These are phyloP conservation scores for Plusia festucae DNA, from an alignment of 2,888 invertebrate species.

Conservation along the genomic window DNA sequence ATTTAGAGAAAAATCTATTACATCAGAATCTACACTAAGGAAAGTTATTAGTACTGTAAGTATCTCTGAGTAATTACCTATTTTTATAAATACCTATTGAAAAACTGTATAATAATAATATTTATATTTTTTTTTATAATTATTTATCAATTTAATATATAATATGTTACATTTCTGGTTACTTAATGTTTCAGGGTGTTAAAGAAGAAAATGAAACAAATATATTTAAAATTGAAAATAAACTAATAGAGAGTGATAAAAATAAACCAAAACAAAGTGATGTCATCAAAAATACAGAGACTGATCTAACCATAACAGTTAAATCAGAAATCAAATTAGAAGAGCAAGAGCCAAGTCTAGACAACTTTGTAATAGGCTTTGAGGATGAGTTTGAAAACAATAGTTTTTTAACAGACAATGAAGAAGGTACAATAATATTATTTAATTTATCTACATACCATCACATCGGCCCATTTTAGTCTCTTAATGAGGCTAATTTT, in stretches of 20 bases:
- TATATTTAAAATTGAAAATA: conserved; percentile 14
- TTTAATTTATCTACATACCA: too few relatives aligned
- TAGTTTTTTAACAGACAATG: conserved; percentile 21
- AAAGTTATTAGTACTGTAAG: conserved; percentile 51
- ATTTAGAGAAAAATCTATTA: conserved; percentile 71
- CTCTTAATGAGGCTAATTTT: too few relatives aligned
- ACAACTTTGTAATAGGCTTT: conserved; percentile 22
- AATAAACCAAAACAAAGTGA: conserved; percentile 1
- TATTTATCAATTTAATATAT: neutral
- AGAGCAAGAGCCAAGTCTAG: conserved; percentile 31
- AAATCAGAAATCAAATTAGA: conserved; percentile 54
- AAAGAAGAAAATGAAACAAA: conserved; percentile 42
- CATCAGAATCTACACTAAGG: conserved; percentile 63
- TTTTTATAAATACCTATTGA: neutral
- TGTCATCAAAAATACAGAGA: conserved; percentile 5
- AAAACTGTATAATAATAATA: too few relatives aligned
- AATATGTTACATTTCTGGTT: conserved; percentile 8
- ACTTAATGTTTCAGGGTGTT: conserved; percentile 40
- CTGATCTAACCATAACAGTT: conserved; percentile 9
- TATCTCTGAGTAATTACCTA: conserved; percentile 7
- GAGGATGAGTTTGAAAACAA: conserved; percentile 26
- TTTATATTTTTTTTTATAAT: too few relatives aligned
- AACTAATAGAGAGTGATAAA: conserved; percentile 3
- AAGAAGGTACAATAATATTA: conserved; percentile 19
- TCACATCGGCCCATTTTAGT: too few relatives aligned